Evolutionary conservation across 35 echinoderm and acorn worm genomes (phyloP).

Genomic region (Patiria miniata): DNA sequence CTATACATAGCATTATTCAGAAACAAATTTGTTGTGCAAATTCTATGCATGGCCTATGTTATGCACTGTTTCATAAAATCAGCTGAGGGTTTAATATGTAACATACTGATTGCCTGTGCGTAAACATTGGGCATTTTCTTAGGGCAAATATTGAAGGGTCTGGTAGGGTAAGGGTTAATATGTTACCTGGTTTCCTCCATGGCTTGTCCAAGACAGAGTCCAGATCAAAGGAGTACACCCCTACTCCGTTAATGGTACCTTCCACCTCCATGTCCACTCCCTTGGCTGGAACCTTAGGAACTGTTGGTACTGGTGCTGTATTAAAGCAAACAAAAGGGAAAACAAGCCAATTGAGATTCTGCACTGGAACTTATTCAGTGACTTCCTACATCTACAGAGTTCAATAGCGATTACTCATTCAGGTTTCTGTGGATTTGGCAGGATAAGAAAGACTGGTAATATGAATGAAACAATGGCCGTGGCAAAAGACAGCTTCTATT

Average conservation of each 20-base stretch:
- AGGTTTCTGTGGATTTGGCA: too few species aligned
- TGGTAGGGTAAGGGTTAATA: too few species aligned
- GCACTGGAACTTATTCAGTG: background rate
- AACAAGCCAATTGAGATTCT: background rate
- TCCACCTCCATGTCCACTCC: constrained; percentile 90
- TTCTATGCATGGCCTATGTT: too few species aligned
- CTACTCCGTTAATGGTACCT: constrained; percentile 88
- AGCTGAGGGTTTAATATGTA: too few species aligned
- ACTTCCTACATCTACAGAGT: too few species aligned
- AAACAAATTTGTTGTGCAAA: too few species aligned
- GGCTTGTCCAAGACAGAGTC: constrained; percentile 84
- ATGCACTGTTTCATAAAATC: too few species aligned
- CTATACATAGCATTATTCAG: background rate
- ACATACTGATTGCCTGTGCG: too few species aligned
- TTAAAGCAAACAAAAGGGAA: background rate
- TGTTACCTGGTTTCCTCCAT: constrained; percentile 97
- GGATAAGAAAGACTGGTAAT: too few species aligned
- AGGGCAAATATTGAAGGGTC: background rate
- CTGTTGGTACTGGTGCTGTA: constrained; percentile 30
- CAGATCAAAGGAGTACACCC: constrained; percentile 86
- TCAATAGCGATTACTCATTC: too few species aligned
- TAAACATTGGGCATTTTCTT: background rate
- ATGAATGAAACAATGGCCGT: too few species aligned
- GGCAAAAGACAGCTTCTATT: too few species aligned
- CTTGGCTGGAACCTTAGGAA: constrained; percentile 64